Evolutionary conservation across 2,113 vertebrate species (phyloP).

Genomic region (Clinocottus analis): DNA sequence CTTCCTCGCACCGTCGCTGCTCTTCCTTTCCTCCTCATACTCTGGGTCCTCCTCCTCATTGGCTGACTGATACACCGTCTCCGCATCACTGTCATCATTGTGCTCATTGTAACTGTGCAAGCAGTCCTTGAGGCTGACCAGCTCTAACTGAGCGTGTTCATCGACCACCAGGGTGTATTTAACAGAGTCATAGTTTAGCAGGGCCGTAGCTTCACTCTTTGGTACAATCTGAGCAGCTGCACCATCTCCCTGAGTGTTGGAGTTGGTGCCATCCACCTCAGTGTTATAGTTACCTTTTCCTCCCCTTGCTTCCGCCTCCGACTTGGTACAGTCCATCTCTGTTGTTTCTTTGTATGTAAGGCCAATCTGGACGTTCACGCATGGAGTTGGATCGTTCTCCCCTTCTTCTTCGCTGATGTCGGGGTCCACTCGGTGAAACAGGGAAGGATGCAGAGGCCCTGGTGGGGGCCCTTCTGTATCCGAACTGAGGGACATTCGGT

Average conservation of each 20-base stretch:
- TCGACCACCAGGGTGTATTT: conserved; percentile 98
- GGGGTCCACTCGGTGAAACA: conserved; percentile 86
- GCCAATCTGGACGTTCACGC: conserved; percentile 33
- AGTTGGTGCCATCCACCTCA: neutral
- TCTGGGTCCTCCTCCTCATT: conserved; percentile 86
- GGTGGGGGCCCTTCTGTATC: conserved; percentile 88
- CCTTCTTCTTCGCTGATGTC: conserved; percentile 96
- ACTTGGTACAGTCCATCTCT: conserved; percentile 23
- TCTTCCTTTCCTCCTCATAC: conserved; percentile 80
- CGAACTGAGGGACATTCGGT: conserved; percentile 96
- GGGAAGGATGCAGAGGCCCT: conserved; percentile 74
- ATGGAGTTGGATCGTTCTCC: conserved; percentile 67
- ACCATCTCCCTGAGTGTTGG: conserved; percentile 18
- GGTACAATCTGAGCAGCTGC: conserved; percentile 32
- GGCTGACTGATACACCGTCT: conserved; percentile 88
- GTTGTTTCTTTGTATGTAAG: conserved; percentile 30
- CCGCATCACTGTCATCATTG: conserved; percentile 87
- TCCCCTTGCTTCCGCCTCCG: conserved; percentile 2
- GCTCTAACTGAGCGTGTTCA: conserved; percentile 91
- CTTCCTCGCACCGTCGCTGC: conserved; percentile 55
- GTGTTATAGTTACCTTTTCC: conserved; percentile 1
- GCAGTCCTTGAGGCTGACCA: conserved; percentile 92
- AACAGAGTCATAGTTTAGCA: conserved; percentile 88
- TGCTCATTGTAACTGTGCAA: conserved; percentile 82
- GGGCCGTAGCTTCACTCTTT: conserved; percentile 61